Evolutionary conservation across 2,113 vertebrate species (phyloP), one percentile per base, ranked within the genome.

Genomic region (Macquaria ambigua): DNA sequence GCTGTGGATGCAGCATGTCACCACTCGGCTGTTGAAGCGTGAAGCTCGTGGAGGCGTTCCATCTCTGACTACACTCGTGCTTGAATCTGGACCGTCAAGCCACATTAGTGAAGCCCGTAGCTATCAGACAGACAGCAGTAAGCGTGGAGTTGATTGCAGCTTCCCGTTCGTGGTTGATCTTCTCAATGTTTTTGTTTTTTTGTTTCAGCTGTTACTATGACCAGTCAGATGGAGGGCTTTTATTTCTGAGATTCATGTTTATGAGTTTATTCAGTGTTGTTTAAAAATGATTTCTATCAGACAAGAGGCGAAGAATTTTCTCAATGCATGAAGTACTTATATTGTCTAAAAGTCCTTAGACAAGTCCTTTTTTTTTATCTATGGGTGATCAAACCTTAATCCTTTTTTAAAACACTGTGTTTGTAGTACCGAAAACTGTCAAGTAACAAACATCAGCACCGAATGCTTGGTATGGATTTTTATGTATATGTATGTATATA

Each of bases 21-120:
- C n/a, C n/a, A 39, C 67, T 64, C 25, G 15, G 46, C 58, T 77
- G 64, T 7, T 48, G 48, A 83, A 56, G 67, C 23, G 48, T 77
- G 56, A 83, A 77, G 48, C 46, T 59, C 58, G 6, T 25, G 52
- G 64, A 64, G 41, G 6, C 8, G 8, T 25, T 76, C 77, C 71
- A 62, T 70, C 66, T 70, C 56, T 39, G 56, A 71, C 56, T 25
- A 25, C 48, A n/a, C 64, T 55, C 18, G 6, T n/a, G 58, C 23
- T 82, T 50, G 68, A 10, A 58, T 74, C 12, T 73, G 34, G 37
- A 73, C 70, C 12, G 4, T 53, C 56, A 25, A 25, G 43, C 1
- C 15, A 28, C 70, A 74, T 58, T 67, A 9, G 20, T 48, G 5
- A 9, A 53, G 80, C 31, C 8, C 1, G 34, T 6, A 15, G n/a